These are phyloP conservation scores for Albula glossodonta DNA, from an alignment of 2,113 vertebrate genomes.

Conservation along the genomic window DNA sequence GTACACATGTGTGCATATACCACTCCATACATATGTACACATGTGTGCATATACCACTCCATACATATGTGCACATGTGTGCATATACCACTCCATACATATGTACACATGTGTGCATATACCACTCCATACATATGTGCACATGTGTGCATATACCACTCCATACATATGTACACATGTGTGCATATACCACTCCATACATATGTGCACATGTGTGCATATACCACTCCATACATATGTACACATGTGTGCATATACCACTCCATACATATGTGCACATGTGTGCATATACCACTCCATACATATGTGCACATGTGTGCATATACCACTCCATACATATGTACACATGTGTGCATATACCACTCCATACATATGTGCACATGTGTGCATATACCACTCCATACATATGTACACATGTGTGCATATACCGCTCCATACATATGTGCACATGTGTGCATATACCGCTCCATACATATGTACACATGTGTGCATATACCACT, in stretches of 20 bases:
- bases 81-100: too few species aligned
- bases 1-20: not conserved
- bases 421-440: not conserved
- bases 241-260: not conserved
- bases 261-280: not conserved
- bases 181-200: too few species aligned
- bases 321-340: not conserved
- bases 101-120: slow-evolving; percentile 5
- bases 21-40: not conserved
- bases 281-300: not conserved
- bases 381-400: not conserved
- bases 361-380: not conserved
- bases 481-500: not conserved
- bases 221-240: not conserved
- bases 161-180: not conserved
- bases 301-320: not conserved
- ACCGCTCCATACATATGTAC: not conserved
- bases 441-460: not conserved
- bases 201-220: not conserved
- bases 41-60: not conserved
- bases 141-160: not conserved
- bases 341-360: not conserved
- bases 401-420: not conserved
- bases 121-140: not conserved
- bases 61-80: not conserved